Evolutionary conservation across 1,140 invertebrate genomes (phyloP).

Genomic region (Muscidifurax raptorellus): DNA sequence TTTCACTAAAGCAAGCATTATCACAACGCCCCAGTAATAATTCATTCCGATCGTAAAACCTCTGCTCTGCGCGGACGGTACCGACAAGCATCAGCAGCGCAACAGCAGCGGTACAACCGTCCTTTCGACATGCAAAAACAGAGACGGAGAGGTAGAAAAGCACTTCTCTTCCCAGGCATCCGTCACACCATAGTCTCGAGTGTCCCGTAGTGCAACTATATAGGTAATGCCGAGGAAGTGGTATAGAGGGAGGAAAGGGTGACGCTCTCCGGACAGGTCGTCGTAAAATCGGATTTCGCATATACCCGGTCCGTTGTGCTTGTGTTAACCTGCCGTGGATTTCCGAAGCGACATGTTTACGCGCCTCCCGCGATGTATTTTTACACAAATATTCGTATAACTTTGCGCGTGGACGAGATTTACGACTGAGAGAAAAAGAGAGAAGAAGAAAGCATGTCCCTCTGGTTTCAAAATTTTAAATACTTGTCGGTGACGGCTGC

Average conservation of each 20-base stretch:
- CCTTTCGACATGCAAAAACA: conserved; percentile 9
- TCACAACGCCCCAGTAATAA: not conserved
- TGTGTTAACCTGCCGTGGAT: not conserved
- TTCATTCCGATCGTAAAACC: conserved; percentile 21
- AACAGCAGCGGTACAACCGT: not conserved
- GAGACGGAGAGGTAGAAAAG: not conserved
- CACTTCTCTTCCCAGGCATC: not conserved
- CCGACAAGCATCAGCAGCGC: not conserved
- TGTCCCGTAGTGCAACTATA: not conserved
- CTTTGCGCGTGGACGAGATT: not conserved
- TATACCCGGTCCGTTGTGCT: not conserved
- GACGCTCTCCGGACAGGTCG: not conserved
- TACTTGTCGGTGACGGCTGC: not conserved
- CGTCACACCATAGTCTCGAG: not conserved
- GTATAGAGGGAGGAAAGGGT: not conserved
- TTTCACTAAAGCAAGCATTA: conserved; percentile 34
- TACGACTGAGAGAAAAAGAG: not conserved
- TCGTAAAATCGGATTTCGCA: conserved; percentile 13
- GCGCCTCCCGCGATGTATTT: not conserved
- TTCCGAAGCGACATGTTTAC: not conserved
- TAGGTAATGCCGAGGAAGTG: not conserved
- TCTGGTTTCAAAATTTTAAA: not conserved
- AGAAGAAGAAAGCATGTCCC: not conserved
- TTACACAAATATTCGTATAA: conserved; percentile 14
- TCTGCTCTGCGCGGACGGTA: not conserved